Evolutionary conservation across 2,888 invertebrate species (phyloP), one percentile per base, ranked within the genome.

Genomic region (Brenthis ino): DNA sequence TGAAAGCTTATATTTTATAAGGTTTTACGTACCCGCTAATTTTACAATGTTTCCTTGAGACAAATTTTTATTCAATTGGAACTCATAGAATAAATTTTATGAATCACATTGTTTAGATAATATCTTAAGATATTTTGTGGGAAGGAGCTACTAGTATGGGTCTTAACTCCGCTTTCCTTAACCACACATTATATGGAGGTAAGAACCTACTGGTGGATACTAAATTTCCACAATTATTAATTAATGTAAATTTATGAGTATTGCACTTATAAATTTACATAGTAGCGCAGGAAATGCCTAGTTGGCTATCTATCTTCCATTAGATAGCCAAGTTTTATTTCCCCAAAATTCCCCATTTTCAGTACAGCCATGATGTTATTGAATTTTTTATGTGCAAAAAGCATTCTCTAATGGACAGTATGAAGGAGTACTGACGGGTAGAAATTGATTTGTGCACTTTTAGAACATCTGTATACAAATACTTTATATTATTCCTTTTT

Each of bases 301-400:
- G 6, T 24, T 48, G 14, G 14, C 48, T 8, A 28, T 48, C 24
- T 48, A 24, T 24, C 48, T 20, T 58, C 58, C 48, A 48, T 58
- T 58, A n/a, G 48, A 6, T 28, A 14, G n/a, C 14, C 58, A 48
- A 13, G 28, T 48, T 58, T 58, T n/a, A 58, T 58, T 48, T 24
- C 13, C 24, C n/a, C 48, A 28, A 37, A 3, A 14, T 48, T 48
- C 48, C 14, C 48, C 48, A 58, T 28, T 48, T 48, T 48, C n/a
- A 12, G 43, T 24, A 48, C 28, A 58, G 13, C 47, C 43, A 6
- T 28, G 20, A 16, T 6, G 13, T 56, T 33, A 33, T 33, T n/a
- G 6, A n/a, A 37, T 57, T 57, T 57, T 14, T 0, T 51, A 0
- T 57, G 37, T n/a, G 11, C n/a, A 57, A 57, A 57, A 56, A 56